phyloP scores from a whole-genome alignment of 2,888 invertebrate species.

The Monopis laevigella region DNA sequence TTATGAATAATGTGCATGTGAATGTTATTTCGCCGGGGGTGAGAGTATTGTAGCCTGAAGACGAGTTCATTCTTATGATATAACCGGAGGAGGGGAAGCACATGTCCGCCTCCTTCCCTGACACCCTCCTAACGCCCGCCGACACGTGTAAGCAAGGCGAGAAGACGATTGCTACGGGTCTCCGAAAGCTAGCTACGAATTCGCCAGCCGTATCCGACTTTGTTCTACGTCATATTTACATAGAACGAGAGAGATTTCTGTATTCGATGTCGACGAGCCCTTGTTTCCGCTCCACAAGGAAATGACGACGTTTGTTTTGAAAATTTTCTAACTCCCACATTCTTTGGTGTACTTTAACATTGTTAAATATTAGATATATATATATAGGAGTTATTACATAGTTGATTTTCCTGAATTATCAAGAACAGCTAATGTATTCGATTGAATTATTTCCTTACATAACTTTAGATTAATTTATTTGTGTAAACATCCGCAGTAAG shows the following conservation, averaged over 20 bases:
- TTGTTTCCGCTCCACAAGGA: constrained; percentile 29
- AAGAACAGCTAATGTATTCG: too few species aligned
- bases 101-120: constrained; percentile 33
- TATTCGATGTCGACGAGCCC: constrained; percentile 36
- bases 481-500: too few species aligned
- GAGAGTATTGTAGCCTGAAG: constrained; percentile 15
- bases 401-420: too few species aligned
- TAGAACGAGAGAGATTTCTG: constrained; percentile 43
- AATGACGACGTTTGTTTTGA: constrained; percentile 25
- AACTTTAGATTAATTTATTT: too few species aligned
- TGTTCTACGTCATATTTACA: constrained; percentile 48
- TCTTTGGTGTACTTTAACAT: neutral
- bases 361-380: too few species aligned
- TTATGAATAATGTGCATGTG: constrained; percentile 61
- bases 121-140: constrained; percentile 24
- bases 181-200: constrained; percentile 32
- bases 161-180: constrained; percentile 27
- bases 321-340: constrained; percentile 4
- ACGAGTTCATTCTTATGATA: constrained; percentile 38
- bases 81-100: constrained; percentile 34
- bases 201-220: constrained; percentile 43
- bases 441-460: too few species aligned
- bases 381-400: too few species aligned
- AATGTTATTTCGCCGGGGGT: constrained; percentile 32
- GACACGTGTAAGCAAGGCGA: constrained; percentile 50